Conservation (phyloP, 2,888 invertebrate species). For the Drosophila differens region DNA sequence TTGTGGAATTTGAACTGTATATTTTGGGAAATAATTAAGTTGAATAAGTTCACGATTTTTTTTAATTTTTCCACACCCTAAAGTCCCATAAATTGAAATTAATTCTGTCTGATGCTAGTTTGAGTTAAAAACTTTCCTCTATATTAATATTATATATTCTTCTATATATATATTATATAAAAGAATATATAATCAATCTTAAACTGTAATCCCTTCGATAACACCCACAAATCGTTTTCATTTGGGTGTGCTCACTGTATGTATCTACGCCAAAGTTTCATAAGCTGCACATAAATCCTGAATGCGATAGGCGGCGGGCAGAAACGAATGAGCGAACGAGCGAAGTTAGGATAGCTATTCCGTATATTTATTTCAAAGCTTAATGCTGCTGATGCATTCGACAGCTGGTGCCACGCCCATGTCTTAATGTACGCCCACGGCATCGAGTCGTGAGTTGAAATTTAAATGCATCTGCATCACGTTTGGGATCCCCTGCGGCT, state of each 20-base stretch:
- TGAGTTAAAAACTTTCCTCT: neutral
- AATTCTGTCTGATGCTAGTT: neutral
- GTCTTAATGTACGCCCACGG: slow-evolving; percentile 31
- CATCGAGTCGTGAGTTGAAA: slow-evolving; percentile 40
- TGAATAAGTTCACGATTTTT: neutral
- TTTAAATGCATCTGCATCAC: slow-evolving; percentile 63
- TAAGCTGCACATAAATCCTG: slow-evolving; percentile 58
- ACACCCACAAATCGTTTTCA: neutral
- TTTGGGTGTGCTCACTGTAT: slow-evolving; percentile 7
- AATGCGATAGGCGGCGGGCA: slow-evolving; percentile 38
- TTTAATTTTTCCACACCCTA: neutral
- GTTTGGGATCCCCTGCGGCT: slow-evolving; percentile 64
- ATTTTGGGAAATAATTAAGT: neutral
- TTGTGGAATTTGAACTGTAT: neutral
- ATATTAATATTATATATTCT: neutral
- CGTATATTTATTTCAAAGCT: slow-evolving; percentile 46
- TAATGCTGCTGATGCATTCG: slow-evolving; percentile 48
- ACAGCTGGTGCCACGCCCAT: slow-evolving; percentile 41
- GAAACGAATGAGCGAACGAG: neutral
- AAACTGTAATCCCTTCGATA: neutral
- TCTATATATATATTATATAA: neutral
- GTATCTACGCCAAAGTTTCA: slow-evolving; percentile 57
- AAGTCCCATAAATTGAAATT: neutral
- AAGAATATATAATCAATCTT: neutral
- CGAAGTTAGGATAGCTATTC: neutral